Evolutionary conservation across 2,797 vertebrate genomes (phyloP).

Genomic region (Pseudochaenichthys georgianus): DNA sequence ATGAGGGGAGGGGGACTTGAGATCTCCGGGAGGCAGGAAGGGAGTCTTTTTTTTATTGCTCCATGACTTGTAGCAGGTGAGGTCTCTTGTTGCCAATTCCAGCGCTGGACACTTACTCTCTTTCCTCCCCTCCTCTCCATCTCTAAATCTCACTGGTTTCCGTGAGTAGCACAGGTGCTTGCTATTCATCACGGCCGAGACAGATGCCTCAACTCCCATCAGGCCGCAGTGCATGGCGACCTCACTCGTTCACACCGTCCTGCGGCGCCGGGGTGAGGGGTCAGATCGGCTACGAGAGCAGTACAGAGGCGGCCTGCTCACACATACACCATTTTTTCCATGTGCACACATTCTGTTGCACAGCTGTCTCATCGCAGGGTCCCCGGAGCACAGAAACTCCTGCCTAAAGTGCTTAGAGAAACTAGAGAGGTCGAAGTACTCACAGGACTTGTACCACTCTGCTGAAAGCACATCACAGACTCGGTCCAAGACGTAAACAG

Average conservation of each 20-base stretch:
- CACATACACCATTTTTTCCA: slow-evolving; percentile 14
- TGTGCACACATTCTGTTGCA: slow-evolving; percentile 31
- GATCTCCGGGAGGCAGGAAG: slow-evolving; percentile 25
- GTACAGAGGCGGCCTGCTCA: slow-evolving; percentile 32
- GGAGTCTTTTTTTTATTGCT: slow-evolving; percentile 62
- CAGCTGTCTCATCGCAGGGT: slow-evolving; percentile 67
- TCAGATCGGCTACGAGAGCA: slow-evolving; percentile 53
- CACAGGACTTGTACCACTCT: slow-evolving; percentile 62
- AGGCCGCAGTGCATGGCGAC: slow-evolving; percentile 69
- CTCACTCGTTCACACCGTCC: slow-evolving; percentile 70
- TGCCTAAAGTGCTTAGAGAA: slow-evolving; percentile 61
- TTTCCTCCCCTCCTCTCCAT: slow-evolving; percentile 57
- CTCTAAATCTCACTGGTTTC: slow-evolving; percentile 63
- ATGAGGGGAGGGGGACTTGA: background rate
- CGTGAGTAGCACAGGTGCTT: slow-evolving; percentile 82
- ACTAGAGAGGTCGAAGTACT: slow-evolving; percentile 53
- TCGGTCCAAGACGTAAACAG: slow-evolving; percentile 72
- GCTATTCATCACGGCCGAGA: slow-evolving; percentile 81
- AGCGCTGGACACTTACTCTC: slow-evolving; percentile 49
- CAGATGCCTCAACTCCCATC: slow-evolving; percentile 84
- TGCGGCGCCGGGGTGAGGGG: slow-evolving; percentile 56
- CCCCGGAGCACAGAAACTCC: slow-evolving; percentile 56
- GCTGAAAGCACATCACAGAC: slow-evolving; percentile 59
- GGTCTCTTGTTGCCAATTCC: slow-evolving; percentile 76
- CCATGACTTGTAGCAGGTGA: slow-evolving; percentile 75